Base-by-base conservation (phyloP, 1,140 invertebrate species). In the Oedothorax gibbosus region DNA sequence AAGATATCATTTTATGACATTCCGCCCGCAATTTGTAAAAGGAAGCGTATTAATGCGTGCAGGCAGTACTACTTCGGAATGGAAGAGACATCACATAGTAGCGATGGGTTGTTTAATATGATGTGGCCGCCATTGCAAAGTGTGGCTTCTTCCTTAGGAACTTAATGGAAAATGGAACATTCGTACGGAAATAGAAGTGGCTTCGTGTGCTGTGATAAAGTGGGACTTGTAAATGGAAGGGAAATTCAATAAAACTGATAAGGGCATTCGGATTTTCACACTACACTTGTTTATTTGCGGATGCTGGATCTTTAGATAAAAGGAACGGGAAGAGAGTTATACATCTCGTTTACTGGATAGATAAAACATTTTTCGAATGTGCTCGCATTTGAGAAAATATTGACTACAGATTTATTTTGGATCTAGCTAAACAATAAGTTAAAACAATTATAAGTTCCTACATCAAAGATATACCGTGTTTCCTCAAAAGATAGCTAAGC, bases 1-100 rank as follows among this genome's bases (percentile, higher is more conserved):
- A 21, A 73, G 80, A 82, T 82, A 73, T 82, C 80, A 73, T 82
- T 82, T 82, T 82, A 72, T 62, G 78, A 81, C 73, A 82, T 82
- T 82, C 66, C 80, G 35, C 57, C 54, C 56, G 68, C 68, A 82
- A 82, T 82, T 72, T 73, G 35, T 64, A 64, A 82, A 56, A 73
- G 69, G 80, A 64, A 73, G 73, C 64, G 54, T 60, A 82, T 82
- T 82, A 82, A 82, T 72, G 49, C 50, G 35, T 18, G 15, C 35
- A 21, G 35, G 65, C 35, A 73, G 15, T 54, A 64, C 35, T 35
- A 20, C 14, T 21, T 64, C 35, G 35, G 35, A 35, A 35, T 35
- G 35, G 35, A 35, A 35, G 35, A 35, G 35, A 35, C 35, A 35
- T 35, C 35, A 35, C 35, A 35, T 35, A 1, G 35, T 35, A 35